Conservation (phyloP, 1,140 invertebrate species). For the Acromyrmex charruanus region DNA sequence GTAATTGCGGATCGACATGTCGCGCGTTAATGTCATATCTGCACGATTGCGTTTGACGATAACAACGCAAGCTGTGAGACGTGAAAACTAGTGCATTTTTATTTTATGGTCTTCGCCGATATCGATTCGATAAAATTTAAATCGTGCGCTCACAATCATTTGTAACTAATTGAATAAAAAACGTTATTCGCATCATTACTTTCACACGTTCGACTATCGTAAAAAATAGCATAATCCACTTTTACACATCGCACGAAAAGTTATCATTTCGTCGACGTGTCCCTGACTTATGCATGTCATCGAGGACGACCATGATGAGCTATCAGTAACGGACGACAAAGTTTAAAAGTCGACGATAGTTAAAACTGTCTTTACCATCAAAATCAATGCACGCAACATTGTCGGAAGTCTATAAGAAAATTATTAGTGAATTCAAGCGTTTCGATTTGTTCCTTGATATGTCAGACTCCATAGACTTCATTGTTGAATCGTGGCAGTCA, state of each 20-base stretch:
- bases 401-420: slow-evolving; percentile 52
- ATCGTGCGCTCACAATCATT: not conserved
- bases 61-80: slow-evolving; percentile 51
- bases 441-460: slow-evolving; percentile 8
- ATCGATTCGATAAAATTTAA: slow-evolving; percentile 1
- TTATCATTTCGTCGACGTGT: slow-evolving; percentile 26
- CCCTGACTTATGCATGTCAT: slow-evolving; percentile 28
- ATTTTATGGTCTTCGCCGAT: not conserved
- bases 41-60: slow-evolving; percentile 43
- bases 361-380: slow-evolving; percentile 6
- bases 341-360: slow-evolving; percentile 26
- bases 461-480: not conserved
- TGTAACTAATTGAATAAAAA: not conserved
- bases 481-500: not conserved
- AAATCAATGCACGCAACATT: slow-evolving; percentile 50
- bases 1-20: slow-evolving; percentile 77
- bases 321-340: slow-evolving; percentile 3
- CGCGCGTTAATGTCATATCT: slow-evolving; percentile 64
- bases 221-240: not conserved
- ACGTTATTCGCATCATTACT: not conserved
- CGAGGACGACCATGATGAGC: not conserved
- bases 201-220: not conserved
- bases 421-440: slow-evolving; percentile 43
- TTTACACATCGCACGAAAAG: slow-evolving; percentile 1
- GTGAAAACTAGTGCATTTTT: slow-evolving; percentile 54